These are phyloP conservation scores for Drosophila histrio DNA, from an alignment of 2,888 invertebrate species.

Conservation along the genomic window DNA sequence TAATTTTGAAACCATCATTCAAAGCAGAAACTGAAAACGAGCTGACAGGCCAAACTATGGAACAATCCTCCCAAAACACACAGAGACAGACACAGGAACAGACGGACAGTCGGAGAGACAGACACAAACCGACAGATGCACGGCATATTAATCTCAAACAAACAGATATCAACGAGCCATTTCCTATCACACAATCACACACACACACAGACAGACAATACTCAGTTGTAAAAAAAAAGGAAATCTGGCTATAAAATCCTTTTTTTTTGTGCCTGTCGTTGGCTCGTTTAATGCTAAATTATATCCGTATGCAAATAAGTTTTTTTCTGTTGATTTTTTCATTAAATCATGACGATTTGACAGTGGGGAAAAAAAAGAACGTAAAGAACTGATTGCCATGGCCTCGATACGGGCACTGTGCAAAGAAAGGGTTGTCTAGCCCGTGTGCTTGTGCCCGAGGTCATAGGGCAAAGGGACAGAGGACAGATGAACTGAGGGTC, in stretches of 20 bases:
- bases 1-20: conserved; percentile 77
- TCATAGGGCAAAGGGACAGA: conserved; percentile 12
- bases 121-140: conserved; percentile 79
- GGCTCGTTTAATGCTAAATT: conserved; percentile 80
- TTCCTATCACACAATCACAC: conserved; percentile 61
- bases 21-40: conserved; percentile 53
- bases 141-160: conserved; percentile 82
- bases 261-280: conserved; percentile 58
- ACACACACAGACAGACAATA: conserved; percentile 30
- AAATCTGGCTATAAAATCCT: conserved; percentile 67
- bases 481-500: conserved; percentile 7
- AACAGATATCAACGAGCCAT: conserved; percentile 76
- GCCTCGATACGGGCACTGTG: conserved; percentile 59
- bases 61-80: conserved; percentile 38
- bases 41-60: conserved; percentile 55
- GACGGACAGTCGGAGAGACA: conserved; percentile 60
- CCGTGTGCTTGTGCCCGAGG: conserved; percentile 41
- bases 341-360: conserved; percentile 80
- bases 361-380: conserved; percentile 36
- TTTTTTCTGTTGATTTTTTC: conserved; percentile 76
- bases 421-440: conserved; percentile 73
- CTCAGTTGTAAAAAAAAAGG: conserved; percentile 46
- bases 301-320: conserved; percentile 81
- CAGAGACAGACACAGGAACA: conserved; percentile 61
- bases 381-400: conserved; percentile 45